Evolutionary conservation across 2,888 invertebrate genomes (phyloP).

Genomic region (Mesodorylaimus sp.): DNA sequence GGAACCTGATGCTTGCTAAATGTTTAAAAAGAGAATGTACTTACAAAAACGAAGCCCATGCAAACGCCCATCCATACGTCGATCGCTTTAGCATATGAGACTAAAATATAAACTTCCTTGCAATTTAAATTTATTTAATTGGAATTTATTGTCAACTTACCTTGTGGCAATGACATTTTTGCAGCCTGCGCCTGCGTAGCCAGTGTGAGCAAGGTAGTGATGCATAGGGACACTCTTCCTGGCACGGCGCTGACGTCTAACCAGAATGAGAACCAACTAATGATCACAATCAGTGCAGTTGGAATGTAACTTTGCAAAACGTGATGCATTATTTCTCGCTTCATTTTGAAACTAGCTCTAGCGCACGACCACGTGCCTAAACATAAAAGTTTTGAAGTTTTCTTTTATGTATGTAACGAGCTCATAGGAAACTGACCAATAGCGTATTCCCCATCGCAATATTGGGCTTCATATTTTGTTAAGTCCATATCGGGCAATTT

Average conservation of each 20-base stretch:
- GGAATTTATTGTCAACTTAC: too few relatives aligned
- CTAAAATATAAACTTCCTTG: too few relatives aligned
- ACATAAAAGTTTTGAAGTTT: too few relatives aligned
- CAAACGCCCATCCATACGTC: too few relatives aligned
- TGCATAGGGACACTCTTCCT: slow-evolving; percentile 30
- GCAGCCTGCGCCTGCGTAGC: slow-evolving; percentile 25
- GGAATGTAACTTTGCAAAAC: slow-evolving; percentile 39
- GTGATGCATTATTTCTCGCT: slow-evolving; percentile 7
- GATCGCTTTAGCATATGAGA: too few relatives aligned
- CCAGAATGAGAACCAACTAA: slow-evolving; percentile 26
- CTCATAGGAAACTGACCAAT: slow-evolving; percentile 21
- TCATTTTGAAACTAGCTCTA: not conserved
- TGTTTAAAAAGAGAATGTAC: too few relatives aligned
- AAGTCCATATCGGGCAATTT: slow-evolving; percentile 9
- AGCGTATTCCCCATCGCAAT: slow-evolving; percentile 11
- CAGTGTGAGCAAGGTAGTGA: slow-evolving; percentile 18
- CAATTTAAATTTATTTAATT: too few relatives aligned
- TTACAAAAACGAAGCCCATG: too few relatives aligned
- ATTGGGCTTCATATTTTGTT: not conserved
- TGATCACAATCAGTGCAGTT: slow-evolving; percentile 41
- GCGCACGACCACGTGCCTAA: slow-evolving; percentile 6
- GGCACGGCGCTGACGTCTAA: slow-evolving; percentile 41
- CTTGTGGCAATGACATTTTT: slow-evolving; percentile 25
- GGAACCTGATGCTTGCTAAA: too few relatives aligned
- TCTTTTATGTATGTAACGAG: too few relatives aligned